These are phyloP conservation scores for Argynnis bischoffii DNA, from an alignment of 2,888 invertebrate species.

Conservation along the genomic window DNA sequence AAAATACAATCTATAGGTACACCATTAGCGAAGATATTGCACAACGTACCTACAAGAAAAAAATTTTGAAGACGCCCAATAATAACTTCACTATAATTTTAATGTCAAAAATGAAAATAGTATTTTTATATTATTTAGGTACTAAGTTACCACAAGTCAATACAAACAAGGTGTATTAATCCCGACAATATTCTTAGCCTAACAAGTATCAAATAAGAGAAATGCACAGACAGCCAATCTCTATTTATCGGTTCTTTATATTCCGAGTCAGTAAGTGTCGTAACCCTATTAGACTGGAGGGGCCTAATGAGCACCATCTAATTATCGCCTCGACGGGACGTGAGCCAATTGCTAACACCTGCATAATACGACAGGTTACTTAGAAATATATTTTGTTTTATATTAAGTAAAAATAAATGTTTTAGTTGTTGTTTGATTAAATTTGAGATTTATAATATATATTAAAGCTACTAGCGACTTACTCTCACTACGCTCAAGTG, in stretches of 20 bases:
- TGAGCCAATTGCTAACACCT: conserved; percentile 58
- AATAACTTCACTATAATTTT: too few species aligned
- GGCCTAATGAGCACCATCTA: conserved; percentile 58
- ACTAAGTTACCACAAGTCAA: too few species aligned
- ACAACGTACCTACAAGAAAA: too few species aligned
- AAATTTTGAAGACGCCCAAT: too few species aligned
- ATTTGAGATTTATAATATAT: too few species aligned
- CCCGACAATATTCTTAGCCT: conserved; percentile 5
- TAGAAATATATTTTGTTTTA: conserved; percentile 16
- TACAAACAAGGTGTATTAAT: neutral
- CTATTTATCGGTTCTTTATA: conserved; percentile 39
- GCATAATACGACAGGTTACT: conserved; percentile 46
- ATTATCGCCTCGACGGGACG: conserved; percentile 53
- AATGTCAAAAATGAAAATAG: too few species aligned
- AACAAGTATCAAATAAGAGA: conserved; percentile 17
- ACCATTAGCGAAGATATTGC: too few species aligned
- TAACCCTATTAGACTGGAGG: conserved; percentile 54
- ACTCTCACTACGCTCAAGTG: too few species aligned
- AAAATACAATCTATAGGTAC: too few species aligned
- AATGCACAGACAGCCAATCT: conserved; percentile 19
- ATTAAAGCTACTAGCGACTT: too few species aligned
- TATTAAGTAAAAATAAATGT: neutral
- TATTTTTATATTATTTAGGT: too few species aligned
- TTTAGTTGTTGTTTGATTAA: too few species aligned
- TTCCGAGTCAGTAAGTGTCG: conserved; percentile 38